Base-by-base conservation (phyloP, 1,140 invertebrate genomes). In the Camponotus floridanus region DNA sequence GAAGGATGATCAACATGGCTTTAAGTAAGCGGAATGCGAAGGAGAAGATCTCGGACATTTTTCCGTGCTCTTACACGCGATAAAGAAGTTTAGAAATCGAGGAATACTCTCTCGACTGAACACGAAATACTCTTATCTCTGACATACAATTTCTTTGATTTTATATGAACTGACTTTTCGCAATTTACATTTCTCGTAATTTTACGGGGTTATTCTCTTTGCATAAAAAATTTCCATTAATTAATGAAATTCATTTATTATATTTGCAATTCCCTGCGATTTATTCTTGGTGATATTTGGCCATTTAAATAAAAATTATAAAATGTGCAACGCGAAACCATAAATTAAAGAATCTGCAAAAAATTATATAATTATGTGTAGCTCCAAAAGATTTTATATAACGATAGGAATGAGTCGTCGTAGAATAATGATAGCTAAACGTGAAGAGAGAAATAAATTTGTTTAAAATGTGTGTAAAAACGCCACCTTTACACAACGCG, bases 1-100 rank as follows among this genome's bases (percentile, higher is more conserved):
- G 5, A 26, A 83, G 39, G 79, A 74, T 83, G 79, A 83, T 83
- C 79, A 83, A 74, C 67, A 36, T 55, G 55, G 42, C 57, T 74
- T 39, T 83, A 74, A 83, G 55, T 61, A 83, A 83, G 39, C 79
- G n/a, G 33, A 73, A 55, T 62, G 13, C 55, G 42, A 61, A 62
- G 55, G 18, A 73, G 39, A 48, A 36, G 68, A 62, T 73, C 36
- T 8, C 18, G 55, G 55, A 83, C 31, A 83, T 59, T 83, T 83
- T 74, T 48, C 55, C 51, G 18, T n/a, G 68, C 31, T 36, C 55
- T 45, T 83, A 73, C 39, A 45, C 31, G 5, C 39, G 26, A 83
- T 83, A 74, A 83, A 61, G 13, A 74, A 83, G 18, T 74, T 83
- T 13, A 74, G 31, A 83, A 74, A 48, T 61, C 51, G 51, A 81